These are phyloP conservation scores for Drosophila pseudotalamancana DNA, from an alignment of 2,888 invertebrate species.

Conservation along the genomic window DNA sequence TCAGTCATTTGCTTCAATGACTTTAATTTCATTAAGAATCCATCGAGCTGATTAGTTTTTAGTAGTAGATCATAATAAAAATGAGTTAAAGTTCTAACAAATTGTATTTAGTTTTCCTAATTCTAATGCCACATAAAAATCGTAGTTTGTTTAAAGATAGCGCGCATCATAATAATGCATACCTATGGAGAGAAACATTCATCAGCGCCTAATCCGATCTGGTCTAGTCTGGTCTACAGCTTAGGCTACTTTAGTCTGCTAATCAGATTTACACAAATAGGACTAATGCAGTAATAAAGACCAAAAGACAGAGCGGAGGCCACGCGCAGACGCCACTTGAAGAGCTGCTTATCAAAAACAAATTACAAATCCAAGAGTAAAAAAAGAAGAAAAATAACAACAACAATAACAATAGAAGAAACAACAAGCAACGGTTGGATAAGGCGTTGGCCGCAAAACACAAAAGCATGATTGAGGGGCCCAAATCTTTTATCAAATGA, in stretches of 20 bases:
- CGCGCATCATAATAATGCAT: no score
- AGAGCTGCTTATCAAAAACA: constrained; percentile 67
- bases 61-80: no score
- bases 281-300: constrained; percentile 69
- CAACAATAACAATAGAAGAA: constrained; percentile 1
- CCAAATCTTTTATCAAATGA: constrained; percentile 73
- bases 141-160: not conserved
- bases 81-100: no score
- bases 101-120: not conserved
- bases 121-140: not conserved
- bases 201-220: constrained; percentile 14
- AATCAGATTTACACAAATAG: constrained; percentile 59
- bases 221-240: constrained; percentile 1
- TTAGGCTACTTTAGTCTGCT: constrained; percentile 27
- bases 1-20: no score
- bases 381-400: constrained; percentile 4
- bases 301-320: constrained; percentile 16
- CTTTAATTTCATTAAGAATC: no score
- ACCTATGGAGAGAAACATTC: not conserved
- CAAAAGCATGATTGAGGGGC: constrained; percentile 76
- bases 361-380: constrained; percentile 70
- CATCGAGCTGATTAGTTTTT: no score
- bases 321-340: constrained; percentile 49
- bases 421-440: constrained; percentile 10
- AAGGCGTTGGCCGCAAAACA: constrained; percentile 43